Percentiles rank a stretch among this genome's conserved stretches.
phyloP scores from a whole-genome alignment of 2,888 invertebrate species.

The Pardosa pseudoannulata region DNA sequence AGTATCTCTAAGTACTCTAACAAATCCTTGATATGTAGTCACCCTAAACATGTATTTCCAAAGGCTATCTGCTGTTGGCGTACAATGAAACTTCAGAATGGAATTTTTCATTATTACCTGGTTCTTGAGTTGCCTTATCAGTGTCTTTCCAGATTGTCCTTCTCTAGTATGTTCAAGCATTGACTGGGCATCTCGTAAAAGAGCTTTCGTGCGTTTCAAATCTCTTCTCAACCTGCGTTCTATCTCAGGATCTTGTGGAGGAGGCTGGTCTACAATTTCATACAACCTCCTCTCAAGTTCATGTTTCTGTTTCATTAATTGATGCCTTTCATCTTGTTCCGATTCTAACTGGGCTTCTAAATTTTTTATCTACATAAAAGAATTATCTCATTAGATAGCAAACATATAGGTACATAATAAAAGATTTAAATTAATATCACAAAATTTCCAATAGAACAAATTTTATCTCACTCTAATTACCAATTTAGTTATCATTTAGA shows the following conservation, averaged over 20 bases:
- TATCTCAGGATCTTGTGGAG: slow-evolving; percentile 74
- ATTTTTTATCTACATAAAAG: slow-evolving; percentile 80
- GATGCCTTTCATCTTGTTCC: slow-evolving; percentile 93
- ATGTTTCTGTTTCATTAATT: slow-evolving; percentile 90
- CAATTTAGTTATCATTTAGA: too few relatives aligned
- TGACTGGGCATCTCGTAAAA: slow-evolving; percentile 93
- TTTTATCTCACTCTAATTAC: too few relatives aligned
- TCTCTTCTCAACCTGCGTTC: slow-evolving; percentile 84
- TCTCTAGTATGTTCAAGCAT: slow-evolving; percentile 92
- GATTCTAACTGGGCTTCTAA: slow-evolving; percentile 93
- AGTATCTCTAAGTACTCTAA: too few relatives aligned
- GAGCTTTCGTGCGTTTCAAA: slow-evolving; percentile 90
- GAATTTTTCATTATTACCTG: too few relatives aligned
- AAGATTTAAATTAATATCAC: too few relatives aligned
- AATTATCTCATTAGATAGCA: not conserved
- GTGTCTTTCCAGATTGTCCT: slow-evolving; percentile 88
- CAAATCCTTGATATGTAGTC: too few relatives aligned
- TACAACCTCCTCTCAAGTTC: slow-evolving; percentile 91
- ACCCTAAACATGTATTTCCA: too few relatives aligned
- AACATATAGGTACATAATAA: not conserved
- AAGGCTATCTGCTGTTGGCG: too few relatives aligned
- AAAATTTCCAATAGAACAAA: too few relatives aligned
- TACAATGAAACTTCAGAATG: too few relatives aligned
- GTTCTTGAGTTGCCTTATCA: slow-evolving; percentile 86
- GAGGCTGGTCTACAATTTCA: slow-evolving; percentile 84